phyloP scores from a whole-genome alignment of 1,140 invertebrate species.

The Leptinotarsa undecemlineata region DNA sequence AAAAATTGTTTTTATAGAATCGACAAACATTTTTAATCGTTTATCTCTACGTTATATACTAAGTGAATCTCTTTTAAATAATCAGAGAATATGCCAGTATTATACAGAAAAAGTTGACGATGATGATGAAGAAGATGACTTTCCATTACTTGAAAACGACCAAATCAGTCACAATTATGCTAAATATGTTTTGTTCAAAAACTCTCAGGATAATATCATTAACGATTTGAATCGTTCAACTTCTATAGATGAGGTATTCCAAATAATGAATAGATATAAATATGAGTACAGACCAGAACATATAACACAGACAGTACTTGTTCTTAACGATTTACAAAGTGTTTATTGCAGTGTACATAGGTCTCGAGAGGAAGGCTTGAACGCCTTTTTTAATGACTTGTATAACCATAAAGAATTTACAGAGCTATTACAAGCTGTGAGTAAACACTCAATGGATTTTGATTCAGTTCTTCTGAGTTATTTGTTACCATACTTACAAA shows the following conservation, averaged over 20 bases:
- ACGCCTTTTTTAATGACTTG: constrained; percentile 38
- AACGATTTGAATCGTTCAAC: constrained; percentile 39
- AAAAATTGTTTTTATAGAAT: constrained; percentile 62
- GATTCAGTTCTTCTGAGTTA: constrained; percentile 43
- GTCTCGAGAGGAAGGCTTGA: constrained; percentile 27
- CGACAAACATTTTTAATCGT: constrained; percentile 39
- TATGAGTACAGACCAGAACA: constrained; percentile 36
- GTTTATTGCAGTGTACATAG: constrained; percentile 41
- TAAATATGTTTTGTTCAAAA: constrained; percentile 39
- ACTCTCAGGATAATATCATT: constrained; percentile 39
- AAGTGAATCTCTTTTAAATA: neutral
- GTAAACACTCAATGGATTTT: constrained; percentile 36
- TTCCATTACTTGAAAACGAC: constrained; percentile 18
- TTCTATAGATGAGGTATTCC: constrained; percentile 46
- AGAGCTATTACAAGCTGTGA: constrained; percentile 35
- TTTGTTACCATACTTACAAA: constrained; percentile 45
- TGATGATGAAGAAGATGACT: constrained; percentile 15
- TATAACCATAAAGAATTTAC: constrained; percentile 38
- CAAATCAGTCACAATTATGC: constrained; percentile 18
- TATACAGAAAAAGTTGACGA: constrained; percentile 12
- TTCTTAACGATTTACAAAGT: constrained; percentile 46
- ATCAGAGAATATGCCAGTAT: neutral
- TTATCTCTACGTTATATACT: neutral
- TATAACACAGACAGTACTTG: constrained; percentile 44
- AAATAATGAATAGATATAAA: constrained; percentile 39